Conservation (phyloP, 2,888 invertebrate species). For the Psylliodes chrysocephalus region DNA sequence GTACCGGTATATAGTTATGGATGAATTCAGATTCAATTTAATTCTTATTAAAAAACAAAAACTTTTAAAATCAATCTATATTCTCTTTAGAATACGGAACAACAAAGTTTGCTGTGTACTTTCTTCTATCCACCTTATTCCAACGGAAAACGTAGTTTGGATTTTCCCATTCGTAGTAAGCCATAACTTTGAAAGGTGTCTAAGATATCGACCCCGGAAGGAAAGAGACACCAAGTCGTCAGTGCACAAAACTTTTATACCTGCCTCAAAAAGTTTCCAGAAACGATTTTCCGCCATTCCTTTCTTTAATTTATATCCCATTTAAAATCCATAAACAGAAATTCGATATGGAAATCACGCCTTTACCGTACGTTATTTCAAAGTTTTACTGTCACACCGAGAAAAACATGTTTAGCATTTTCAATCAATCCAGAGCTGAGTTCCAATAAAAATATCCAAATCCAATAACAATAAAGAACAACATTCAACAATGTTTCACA, state of each 20-base stretch:
- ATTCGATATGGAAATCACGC: conserved; percentile 50
- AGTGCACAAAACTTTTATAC: conserved; percentile 5
- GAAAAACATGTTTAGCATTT: conserved; percentile 19
- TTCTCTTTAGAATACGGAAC: too few species aligned
- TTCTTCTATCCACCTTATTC: background rate
- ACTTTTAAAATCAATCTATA: too few species aligned
- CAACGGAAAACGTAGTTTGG: background rate
- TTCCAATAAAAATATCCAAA: too few species aligned
- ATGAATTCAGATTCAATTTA: too few species aligned
- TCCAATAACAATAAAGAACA: too few species aligned
- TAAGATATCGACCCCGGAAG: conserved; percentile 1
- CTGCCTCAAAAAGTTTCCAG: conserved; percentile 6
- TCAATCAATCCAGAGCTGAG: too few species aligned
- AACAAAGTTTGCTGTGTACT: too few species aligned
- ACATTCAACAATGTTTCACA: too few species aligned
- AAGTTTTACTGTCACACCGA: conserved; percentile 37
- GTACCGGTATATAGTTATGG: too few species aligned
- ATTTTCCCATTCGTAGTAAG: conserved; percentile 1
- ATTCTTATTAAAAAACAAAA: too few species aligned
- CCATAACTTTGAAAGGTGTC: background rate
- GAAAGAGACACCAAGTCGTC: conserved; percentile 1
- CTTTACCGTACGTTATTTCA: conserved; percentile 45
- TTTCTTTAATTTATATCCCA: conserved; percentile 42
- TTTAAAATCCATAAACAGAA: conserved; percentile 43
- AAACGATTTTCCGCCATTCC: conserved; percentile 15